phyloP scores from a whole-genome alignment of 2,888 invertebrate genomes.

The Apamea anceps region DNA sequence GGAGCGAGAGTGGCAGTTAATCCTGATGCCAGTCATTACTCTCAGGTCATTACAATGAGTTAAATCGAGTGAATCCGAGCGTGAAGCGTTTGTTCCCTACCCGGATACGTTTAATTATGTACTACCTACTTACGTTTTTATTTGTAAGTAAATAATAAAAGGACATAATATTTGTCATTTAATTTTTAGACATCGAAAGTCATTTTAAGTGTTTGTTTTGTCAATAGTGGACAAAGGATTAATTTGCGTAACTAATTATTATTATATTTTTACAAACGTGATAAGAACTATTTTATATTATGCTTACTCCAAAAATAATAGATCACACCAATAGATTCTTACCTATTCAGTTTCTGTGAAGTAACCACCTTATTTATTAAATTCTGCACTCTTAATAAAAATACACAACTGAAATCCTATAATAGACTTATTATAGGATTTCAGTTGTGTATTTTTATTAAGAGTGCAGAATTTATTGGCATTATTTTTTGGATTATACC shows the following conservation, averaged over 20 bases:
- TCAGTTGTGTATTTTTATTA: no score
- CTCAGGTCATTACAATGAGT: slow-evolving; percentile 55
- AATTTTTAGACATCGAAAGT: background rate
- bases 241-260: background rate
- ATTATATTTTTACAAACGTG: background rate
- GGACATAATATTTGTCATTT: slow-evolving; percentile 3
- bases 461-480: no score
- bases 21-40: slow-evolving; percentile 50
- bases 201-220: slow-evolving; percentile 9
- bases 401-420: background rate
- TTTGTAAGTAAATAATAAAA: slow-evolving; percentile 15
- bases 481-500: no score
- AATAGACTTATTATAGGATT: no score
- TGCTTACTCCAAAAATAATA: background rate
- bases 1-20: slow-evolving; percentile 21
- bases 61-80: slow-evolving; percentile 65
- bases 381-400: background rate
- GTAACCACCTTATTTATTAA: no score
- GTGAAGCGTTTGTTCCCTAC: slow-evolving; percentile 48
- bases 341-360: background rate
- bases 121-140: slow-evolving; percentile 6
- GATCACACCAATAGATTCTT: background rate
- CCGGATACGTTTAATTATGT: slow-evolving; percentile 7
- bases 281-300: background rate
- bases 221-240: no score